Percentiles rank a stretch among this genome's conserved stretches.
phyloP scores from a whole-genome alignment of 1,140 invertebrate species.

The Lutraria rhynchaena region DNA sequence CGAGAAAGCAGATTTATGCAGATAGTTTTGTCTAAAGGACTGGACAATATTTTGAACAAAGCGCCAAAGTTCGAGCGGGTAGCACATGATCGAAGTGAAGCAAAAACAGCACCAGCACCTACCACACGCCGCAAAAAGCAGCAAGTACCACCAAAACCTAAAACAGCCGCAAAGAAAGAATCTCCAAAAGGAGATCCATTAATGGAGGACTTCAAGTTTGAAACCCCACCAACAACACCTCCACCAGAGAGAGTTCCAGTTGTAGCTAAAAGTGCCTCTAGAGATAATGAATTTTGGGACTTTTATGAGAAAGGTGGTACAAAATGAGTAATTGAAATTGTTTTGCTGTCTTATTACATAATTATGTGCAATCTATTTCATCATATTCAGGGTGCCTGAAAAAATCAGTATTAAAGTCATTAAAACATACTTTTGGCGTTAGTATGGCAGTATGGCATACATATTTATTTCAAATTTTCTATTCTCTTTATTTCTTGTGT shows the following conservation, averaged over 20 bases:
- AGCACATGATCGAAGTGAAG: neutral
- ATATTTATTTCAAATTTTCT: too few relatives aligned
- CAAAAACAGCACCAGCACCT: conserved; percentile 39
- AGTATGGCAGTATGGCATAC: too few relatives aligned
- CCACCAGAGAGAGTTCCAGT: conserved; percentile 52
- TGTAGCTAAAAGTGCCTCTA: conserved; percentile 5
- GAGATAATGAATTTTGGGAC: conserved; percentile 70
- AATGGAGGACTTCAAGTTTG: conserved; percentile 64
- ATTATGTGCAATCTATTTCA: neutral
- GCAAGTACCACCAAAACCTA: conserved; percentile 27
- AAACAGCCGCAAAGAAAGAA: conserved; percentile 38
- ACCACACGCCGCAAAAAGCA: conserved; percentile 49
- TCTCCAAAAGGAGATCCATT: conserved; percentile 18
- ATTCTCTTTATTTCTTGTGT: too few relatives aligned
- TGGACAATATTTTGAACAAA: conserved; percentile 53
- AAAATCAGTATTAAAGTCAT: too few relatives aligned
- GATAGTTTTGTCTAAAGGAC: conserved; percentile 55
- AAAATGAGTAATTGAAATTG: neutral
- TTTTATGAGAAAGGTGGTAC: conserved; percentile 63
- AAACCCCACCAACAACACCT: conserved; percentile 67
- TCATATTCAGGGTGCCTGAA: too few relatives aligned
- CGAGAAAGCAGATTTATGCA: conserved; percentile 60
- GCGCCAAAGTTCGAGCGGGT: conserved; percentile 27
- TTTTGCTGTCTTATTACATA: neutral
- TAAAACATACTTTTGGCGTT: too few relatives aligned